Conservation (phyloP, 2,888 invertebrate genomes). For the Eucera pruinosa region DNA sequence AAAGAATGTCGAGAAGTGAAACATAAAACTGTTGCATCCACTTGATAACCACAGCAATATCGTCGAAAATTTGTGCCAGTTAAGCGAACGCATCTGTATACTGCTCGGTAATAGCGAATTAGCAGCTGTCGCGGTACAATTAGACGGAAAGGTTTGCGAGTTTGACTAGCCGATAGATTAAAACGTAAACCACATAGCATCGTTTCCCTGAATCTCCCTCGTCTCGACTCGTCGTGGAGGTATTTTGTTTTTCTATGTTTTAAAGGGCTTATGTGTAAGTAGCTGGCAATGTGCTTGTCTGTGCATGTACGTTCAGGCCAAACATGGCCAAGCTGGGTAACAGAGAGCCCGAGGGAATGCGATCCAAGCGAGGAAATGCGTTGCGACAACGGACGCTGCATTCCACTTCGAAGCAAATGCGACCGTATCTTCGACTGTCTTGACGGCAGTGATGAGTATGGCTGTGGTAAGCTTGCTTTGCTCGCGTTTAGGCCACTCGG, state of each 20-base stretch:
- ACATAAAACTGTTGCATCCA: too few relatives aligned
- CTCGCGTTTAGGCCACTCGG: constrained; percentile 20
- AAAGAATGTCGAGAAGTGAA: too few relatives aligned
- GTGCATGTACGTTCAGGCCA: constrained; percentile 70
- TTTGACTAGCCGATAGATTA: not conserved
- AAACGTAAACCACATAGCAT: not conserved
- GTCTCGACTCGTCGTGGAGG: too few relatives aligned
- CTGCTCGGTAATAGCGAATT: too few relatives aligned
- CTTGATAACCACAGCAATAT: too few relatives aligned
- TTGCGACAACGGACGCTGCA: constrained; percentile 87
- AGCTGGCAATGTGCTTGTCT: constrained; percentile 56
- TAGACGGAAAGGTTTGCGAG: too few relatives aligned
- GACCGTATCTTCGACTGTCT: constrained; percentile 87
- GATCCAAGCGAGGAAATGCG: constrained; percentile 84
- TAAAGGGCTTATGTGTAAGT: constrained; percentile 30
- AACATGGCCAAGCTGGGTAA: constrained; percentile 56
- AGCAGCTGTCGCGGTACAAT: too few relatives aligned
- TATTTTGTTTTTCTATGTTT: not conserved
- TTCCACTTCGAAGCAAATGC: constrained; percentile 87
- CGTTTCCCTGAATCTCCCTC: constrained; percentile 9
- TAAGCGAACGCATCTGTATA: too few relatives aligned
- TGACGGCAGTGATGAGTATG: constrained; percentile 88
- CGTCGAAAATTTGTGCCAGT: too few relatives aligned
- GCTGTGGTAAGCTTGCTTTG: constrained; percentile 83
- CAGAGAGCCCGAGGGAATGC: constrained; percentile 68